Conservation (phyloP, 2,888 invertebrate species). For the Apamea sordens region DNA sequence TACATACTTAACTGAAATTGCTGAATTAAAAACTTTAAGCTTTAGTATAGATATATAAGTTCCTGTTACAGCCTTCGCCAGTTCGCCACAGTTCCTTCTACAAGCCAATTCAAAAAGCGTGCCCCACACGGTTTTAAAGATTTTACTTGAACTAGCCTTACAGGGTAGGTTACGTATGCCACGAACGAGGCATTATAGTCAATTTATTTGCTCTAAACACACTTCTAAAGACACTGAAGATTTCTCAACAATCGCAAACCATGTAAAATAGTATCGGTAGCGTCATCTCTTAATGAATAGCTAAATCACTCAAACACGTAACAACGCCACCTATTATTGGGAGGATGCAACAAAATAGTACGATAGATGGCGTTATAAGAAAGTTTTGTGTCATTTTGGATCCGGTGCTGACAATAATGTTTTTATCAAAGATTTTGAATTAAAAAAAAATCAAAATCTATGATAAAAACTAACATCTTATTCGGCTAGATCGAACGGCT, state of each 20-base stretch:
- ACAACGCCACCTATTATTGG: constrained; percentile 46
- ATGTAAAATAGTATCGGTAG: neutral
- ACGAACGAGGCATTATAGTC: neutral
- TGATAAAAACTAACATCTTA: neutral
- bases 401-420: too few relatives aligned
- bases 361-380: constrained; percentile 52
- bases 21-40: neutral
- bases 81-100: neutral
- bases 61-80: neutral
- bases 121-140: neutral
- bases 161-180: neutral
- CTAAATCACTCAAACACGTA: accelerated
- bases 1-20: neutral
- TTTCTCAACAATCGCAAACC: neutral
- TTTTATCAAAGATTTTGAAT: too few relatives aligned
- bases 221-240: too few relatives aligned
- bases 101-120: neutral
- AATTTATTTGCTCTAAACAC: neutral
- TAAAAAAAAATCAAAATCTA: neutral
- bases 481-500: neutral
- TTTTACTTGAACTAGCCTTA: neutral
- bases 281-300: constrained; percentile 52
- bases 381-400: neutral
- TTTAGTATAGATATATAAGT: neutral
- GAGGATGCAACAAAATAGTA: neutral